Percentiles rank a stretch among this genome's conserved stretches.
Evolutionary conservation across 2,888 invertebrate genomes (phyloP).

Genomic region (Cosmia trapezina): DNA sequence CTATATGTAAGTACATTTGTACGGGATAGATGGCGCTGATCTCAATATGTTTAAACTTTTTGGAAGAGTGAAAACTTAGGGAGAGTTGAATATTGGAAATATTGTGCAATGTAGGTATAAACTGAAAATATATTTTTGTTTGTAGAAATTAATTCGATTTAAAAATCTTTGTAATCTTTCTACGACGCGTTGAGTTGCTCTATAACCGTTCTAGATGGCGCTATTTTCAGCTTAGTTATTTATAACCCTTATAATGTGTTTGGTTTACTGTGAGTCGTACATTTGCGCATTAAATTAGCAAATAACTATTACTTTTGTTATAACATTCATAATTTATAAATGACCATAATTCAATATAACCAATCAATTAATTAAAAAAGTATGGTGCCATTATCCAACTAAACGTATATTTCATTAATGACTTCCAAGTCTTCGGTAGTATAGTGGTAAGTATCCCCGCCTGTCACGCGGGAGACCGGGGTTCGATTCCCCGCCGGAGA

Average conservation of each 20-base stretch:
- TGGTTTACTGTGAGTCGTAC: neutral
- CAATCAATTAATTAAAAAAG: neutral
- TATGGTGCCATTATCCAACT: accelerated
- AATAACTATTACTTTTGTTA: neutral
- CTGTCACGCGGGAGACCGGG: constrained; percentile 91
- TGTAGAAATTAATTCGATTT: no score
- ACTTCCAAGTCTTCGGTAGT: constrained; percentile 36
- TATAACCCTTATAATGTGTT: neutral
- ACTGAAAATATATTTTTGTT: neutral
- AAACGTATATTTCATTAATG: neutral
- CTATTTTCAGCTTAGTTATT: constrained; percentile 6
- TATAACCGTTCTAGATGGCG: constrained; percentile 33
- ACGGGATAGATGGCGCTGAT: constrained; percentile 21
- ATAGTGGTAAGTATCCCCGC: constrained; percentile 77
- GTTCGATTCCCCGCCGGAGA: constrained; percentile 91
- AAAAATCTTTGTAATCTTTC: neutral
- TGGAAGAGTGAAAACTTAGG: neutral
- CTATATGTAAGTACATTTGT: neutral
- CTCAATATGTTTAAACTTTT: neutral
- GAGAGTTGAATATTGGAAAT: neutral
- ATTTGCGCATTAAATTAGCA: no score
- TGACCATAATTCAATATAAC: neutral
- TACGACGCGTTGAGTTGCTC: neutral
- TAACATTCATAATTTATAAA: neutral
- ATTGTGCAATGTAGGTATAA: neutral